Evolutionary conservation across 2,888 invertebrate genomes (phyloP), one percentile per base, ranked within the genome.

Genomic region (Odontomyia ornata): DNA sequence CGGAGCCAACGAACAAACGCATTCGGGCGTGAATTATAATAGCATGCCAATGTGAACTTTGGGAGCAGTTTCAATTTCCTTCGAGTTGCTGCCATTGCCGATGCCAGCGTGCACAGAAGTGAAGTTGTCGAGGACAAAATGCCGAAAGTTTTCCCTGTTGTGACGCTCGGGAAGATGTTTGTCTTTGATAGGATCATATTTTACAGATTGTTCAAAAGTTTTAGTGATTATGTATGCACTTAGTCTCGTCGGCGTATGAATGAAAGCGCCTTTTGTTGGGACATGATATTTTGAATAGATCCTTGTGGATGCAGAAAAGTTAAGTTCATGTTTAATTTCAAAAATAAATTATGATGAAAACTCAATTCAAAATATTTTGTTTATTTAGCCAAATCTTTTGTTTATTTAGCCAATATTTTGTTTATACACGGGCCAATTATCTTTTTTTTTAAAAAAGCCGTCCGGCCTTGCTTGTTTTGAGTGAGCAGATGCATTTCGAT

Each of bases 11-110:
- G 62, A 76, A 75, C 75, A 36, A 30, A 67, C 76, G 65, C 76
- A 76, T 67, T 30, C 56, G 23, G 52, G 76, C 76, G 65, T 47
- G 76, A 76, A 76, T 65, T 67, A 73, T 73, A 73, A 57, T 73
- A 28, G 30, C 43, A 60, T 57, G 73, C 30, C 73, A 60, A 73
- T 36, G 60, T 27, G 73, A 73, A 57, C 30, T 57, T 57, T 36
- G 60, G 36, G 60, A 73, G 57, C 30, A 57, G 73, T 73, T 73
- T 73, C 73, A 73, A 73, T 73, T 73, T 73, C 73, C 73, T 73
- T 36, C 18, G 36, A 73, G 13, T 71, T 43, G 36, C 5, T 57
- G 60, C 36, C 56, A 56, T 52, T 60, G 30, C 30, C 15, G 43
- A 18, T 57, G 71, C 27, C 25, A 23, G 1, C 23, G 25, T 15